Conservation (phyloP, 2,888 invertebrate genomes). For the Cyaniris semiargus region DNA sequence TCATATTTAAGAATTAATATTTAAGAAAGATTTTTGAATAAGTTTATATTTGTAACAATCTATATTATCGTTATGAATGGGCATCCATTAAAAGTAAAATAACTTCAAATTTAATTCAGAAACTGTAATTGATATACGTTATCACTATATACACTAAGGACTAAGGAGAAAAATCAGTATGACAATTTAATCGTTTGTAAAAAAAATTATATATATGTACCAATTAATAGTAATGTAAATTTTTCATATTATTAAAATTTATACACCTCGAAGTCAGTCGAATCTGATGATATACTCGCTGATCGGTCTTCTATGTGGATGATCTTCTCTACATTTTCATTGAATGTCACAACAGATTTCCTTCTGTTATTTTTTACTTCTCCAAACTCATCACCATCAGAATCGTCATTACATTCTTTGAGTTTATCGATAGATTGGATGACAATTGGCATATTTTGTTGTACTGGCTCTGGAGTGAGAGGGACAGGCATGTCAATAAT, state of each 20-base stretch:
- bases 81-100: no score
- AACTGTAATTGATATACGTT: no score
- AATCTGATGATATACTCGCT: constrained; percentile 45
- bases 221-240: not conserved
- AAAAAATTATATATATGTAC: not conserved
- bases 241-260: constrained; percentile 49
- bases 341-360: constrained; percentile 79
- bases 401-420: constrained; percentile 60
- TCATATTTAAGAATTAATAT: no score
- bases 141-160: no score
- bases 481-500: constrained; percentile 49
- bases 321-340: constrained; percentile 78
- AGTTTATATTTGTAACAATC: not conserved
- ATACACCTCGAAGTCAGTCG: constrained; percentile 54
- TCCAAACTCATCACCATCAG: constrained; percentile 69
- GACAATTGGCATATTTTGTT: constrained; percentile 54
- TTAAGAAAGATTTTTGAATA: not conserved
- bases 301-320: constrained; percentile 71
- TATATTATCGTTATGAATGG: no score
- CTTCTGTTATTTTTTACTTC: constrained; percentile 56
- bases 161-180: not conserved
- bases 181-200: not conserved
- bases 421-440: constrained; percentile 72
- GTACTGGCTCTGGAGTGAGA: constrained; percentile 43
- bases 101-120: no score